Base-by-base conservation (phyloP, 2,888 invertebrate genomes). In the Pyrrhia umbra region DNA sequence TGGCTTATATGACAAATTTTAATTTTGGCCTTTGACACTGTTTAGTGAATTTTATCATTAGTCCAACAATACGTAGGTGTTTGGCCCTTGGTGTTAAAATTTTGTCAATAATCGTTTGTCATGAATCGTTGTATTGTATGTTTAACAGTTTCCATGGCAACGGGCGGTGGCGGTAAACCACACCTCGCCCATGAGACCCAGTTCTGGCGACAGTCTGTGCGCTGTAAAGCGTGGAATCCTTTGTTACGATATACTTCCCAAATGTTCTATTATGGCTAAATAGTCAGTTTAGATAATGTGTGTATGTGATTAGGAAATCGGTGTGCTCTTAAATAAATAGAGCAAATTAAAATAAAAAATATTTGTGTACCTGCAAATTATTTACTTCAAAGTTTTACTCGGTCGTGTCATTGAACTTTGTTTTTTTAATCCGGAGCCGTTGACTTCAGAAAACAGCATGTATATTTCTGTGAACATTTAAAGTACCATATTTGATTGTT, bases 61-160 rank as follows among this genome's bases (percentile, higher is more conserved):
- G 27, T 25, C 10, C 46, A 60, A 61, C 5, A 47, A 45, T 49
- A 15, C 50, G 49, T 62, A 62, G 46, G 60, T 75, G 61, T 63
- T 71, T 69, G 54, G 65, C 60, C 65, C 68, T 80, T 75, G 76
- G 78, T 82, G 85, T 86, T 72, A 80, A 82, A 90, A 93, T 92
- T 92, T 90, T 88, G 83, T 94, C 94, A 92, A 94, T 94, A 94
- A 89, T 84, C 77, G 85, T 84, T 79, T 77, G 68, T 79, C 80
- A 77, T 75, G 79, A 82, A 84, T 80, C 71, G 80, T 74, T 74
- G 83, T 85, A 88, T 89, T 93, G 92, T 93, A 77, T 90, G 88
- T 90, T 90, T 87, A 86, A 68, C 39, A 58, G 92, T 93, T 85
- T 68, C 90, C 82, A 92, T 92, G 84, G 85, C 79, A 81, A 93